phyloP scores from a whole-genome alignment of 2,888 invertebrate species.

The Bugulina stolonifera region DNA sequence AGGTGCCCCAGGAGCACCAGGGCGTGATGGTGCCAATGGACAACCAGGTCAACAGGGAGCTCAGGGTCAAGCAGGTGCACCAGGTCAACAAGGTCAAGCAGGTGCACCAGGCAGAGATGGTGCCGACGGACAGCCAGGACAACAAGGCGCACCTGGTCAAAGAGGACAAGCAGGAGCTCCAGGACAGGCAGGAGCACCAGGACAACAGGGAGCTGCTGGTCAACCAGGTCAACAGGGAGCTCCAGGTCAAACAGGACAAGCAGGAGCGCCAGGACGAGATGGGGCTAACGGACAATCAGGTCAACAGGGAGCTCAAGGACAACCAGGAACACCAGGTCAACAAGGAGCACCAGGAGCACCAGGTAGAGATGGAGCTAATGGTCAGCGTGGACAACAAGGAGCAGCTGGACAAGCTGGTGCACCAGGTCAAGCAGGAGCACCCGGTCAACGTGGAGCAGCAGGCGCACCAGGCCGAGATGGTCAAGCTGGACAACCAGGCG shows the following conservation, averaged over 20 bases:
- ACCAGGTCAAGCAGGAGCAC: conserved; percentile 5
- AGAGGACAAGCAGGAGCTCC: neutral
- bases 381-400: conserved; percentile 9
- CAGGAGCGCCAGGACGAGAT: conserved; percentile 22
- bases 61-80: neutral
- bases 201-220: conserved; percentile 25
- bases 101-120: neutral
- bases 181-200: neutral
- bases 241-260: conserved; percentile 26
- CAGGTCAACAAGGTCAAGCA: neutral
- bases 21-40: neutral
- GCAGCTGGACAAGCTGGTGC: neutral
- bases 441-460: neutral
- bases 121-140: neutral
- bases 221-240: no score
- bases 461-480: neutral
- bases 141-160: neutral
- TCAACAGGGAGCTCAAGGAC: neutral
- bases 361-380: conserved; percentile 7
- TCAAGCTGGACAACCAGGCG: neutral
- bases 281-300: conserved; percentile 4
- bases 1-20: neutral
- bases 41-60: neutral
- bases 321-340: neutral
- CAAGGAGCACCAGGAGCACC: neutral